Percentiles rank a stretch among this genome's conserved stretches.
Evolutionary conservation across 2,888 invertebrate genomes (phyloP).

Genomic region (Epinotia demarniana): DNA sequence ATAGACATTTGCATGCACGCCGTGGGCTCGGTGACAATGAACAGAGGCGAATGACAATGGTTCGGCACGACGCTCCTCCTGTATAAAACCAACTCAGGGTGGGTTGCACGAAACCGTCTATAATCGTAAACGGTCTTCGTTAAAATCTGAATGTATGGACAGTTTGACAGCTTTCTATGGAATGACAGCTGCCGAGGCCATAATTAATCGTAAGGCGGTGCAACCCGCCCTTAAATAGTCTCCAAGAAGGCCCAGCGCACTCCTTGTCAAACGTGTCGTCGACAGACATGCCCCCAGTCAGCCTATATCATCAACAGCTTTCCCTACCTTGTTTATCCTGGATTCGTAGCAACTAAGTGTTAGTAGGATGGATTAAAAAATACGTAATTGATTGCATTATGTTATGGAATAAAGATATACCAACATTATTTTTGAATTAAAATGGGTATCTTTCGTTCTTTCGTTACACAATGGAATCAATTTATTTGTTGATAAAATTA

Average conservation of each 20-base stretch:
- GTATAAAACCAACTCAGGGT: slow-evolving; percentile 10
- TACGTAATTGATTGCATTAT: too few relatives aligned
- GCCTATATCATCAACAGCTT: background rate
- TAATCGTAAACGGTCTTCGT: too few relatives aligned
- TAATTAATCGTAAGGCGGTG: too few relatives aligned
- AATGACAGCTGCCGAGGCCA: too few relatives aligned
- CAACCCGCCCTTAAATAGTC: background rate
- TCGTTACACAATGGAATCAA: background rate
- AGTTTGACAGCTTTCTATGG: too few relatives aligned
- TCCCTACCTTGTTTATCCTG: background rate
- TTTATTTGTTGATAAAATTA: background rate
- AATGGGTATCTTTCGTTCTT: background rate
- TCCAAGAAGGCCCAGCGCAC: slow-evolving; percentile 17
- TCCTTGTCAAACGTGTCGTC: background rate
- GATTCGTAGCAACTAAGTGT: background rate
- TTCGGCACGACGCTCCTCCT: slow-evolving; percentile 10
- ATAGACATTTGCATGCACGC: slow-evolving; percentile 74
- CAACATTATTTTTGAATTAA: too few relatives aligned
- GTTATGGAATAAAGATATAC: too few relatives aligned
- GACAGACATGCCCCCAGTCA: background rate
- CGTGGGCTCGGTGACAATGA: slow-evolving; percentile 59
- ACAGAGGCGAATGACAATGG: slow-evolving; percentile 39
- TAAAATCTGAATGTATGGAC: too few relatives aligned
- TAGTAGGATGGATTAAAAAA: too few relatives aligned
- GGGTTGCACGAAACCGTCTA: too few relatives aligned